Conservation (phyloP, 2,113 vertebrate genomes). For the Vidua macroura region DNA sequence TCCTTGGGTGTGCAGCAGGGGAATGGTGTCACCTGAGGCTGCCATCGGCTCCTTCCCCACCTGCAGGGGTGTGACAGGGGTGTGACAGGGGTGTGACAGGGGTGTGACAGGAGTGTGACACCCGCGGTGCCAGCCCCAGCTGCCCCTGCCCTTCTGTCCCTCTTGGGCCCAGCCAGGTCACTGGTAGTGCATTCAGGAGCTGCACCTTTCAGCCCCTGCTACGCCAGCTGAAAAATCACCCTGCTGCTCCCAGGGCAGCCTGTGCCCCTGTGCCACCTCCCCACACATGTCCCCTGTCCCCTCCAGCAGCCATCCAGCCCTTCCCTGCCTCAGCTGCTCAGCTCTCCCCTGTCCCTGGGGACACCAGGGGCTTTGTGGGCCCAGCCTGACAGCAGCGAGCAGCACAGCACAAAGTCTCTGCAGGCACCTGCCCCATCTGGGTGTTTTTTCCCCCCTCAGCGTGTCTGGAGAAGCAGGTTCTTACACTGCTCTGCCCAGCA, state of each 20-base stretch:
- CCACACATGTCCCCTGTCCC: fast-evolving
- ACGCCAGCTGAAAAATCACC: background rate
- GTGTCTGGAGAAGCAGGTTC: background rate
- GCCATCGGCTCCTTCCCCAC: background rate
- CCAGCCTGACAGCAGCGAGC: background rate
- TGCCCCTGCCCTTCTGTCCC: background rate
- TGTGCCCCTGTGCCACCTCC: background rate
- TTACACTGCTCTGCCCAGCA: background rate
- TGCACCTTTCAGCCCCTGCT: background rate
- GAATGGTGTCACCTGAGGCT: background rate
- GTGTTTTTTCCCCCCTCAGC: background rate
- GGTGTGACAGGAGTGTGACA: background rate
- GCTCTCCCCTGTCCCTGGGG: background rate
- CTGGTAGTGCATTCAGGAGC: background rate
- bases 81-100: background rate
- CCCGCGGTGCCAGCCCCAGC: background rate
- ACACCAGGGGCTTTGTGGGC: background rate
- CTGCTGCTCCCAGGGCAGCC: background rate
- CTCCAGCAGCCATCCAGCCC: background rate
- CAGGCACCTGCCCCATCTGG: background rate
- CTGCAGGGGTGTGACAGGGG: background rate
- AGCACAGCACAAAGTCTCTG: background rate
- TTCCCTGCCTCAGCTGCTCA: background rate
- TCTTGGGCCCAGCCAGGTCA: background rate
- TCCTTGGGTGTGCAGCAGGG: background rate